Conservation (phyloP, 2,797 vertebrate species). For the Labroides dimidiatus region DNA sequence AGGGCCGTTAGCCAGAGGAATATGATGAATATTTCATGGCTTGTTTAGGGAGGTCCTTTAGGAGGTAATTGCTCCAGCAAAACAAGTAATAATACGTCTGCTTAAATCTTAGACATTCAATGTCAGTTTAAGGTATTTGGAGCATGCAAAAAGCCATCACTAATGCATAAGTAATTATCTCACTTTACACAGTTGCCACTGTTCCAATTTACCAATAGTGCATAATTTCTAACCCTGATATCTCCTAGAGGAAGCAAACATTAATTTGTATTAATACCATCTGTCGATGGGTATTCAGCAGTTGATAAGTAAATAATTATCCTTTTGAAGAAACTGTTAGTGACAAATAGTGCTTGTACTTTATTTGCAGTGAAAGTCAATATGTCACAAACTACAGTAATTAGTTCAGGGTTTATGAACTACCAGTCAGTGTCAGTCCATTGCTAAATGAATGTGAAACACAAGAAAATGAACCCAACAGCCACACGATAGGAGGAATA, state of each 20-base stretch:
- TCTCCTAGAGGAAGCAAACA: conserved; percentile 40
- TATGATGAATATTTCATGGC: conserved; percentile 62
- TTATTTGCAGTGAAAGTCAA: conserved; percentile 8
- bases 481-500: background rate
- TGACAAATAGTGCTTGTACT: background rate
- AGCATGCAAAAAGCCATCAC: conserved; percentile 38
- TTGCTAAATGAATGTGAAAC: background rate
- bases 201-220: conserved; percentile 33
- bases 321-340: conserved; percentile 6
- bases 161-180: conserved; percentile 58
- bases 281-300: conserved; percentile 13
- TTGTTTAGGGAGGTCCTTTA: conserved; percentile 53
- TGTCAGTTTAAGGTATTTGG: conserved; percentile 45
- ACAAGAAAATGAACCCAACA: background rate
- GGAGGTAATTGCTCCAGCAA: conserved; percentile 50
- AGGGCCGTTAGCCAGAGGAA: conserved; percentile 35
- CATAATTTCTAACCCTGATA: conserved; percentile 20
- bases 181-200: conserved; percentile 36
- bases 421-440: background rate
- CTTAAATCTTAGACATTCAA: conserved; percentile 34
- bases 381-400: background rate
- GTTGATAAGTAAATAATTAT: conserved; percentile 33
- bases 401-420: conserved; percentile 4
- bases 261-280: conserved; percentile 41
- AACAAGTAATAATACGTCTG: conserved; percentile 44